Base-by-base conservation (phyloP, 2,888 invertebrate genomes). In the Lordiphosa andalusiaca region DNA sequence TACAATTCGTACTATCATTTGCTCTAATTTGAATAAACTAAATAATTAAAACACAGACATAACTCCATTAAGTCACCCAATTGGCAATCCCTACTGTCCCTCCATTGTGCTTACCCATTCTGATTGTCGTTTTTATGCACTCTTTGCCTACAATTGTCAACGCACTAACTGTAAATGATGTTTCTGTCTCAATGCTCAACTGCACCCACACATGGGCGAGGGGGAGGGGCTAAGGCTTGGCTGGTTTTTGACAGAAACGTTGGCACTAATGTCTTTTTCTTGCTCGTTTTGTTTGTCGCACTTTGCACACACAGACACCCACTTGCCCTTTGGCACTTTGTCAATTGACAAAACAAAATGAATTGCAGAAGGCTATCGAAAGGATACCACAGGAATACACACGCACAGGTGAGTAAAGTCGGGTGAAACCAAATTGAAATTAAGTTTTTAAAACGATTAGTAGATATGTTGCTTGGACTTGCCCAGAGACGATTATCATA, bases 261-360 rank as follows among this genome's bases (percentile, higher is more conserved):
- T 57, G 70, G 49, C 70, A 67, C 68, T 81, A 77, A 72, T 81
- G 81, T 67, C 68, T 65, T 76, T 76, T 76, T 71, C 81, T 76
- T 76, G 77, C 75, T 80, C 67, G 59, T 68, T 69, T 78, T 44
- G 64, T 67, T 68, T 68, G 52, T 42, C 49, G 46, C 72, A 61
- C 55, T 37, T 35, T n/a, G 35, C 49, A 46, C 72, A 61, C 51
- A 25, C 38, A n/a, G 35, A 30, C 35, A 39, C 69, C 48, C 48
- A 30, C 46, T 25, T 6, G 3, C 36, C 70, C 72, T 77, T 66
- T 72, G 76, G 73, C 75, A 78, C 80, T 78, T 75, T 75, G 75
- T 73, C 80, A 78, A 75, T 73, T 70, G 72, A 56, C 73, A 75
- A 74, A 74, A 75, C 75, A 78, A 61, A 78, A 73, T 61, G 73